These are phyloP conservation scores for Lycodopsis pacificus DNA, from an alignment of 2,797 vertebrate genomes.

Conservation along the genomic window DNA sequence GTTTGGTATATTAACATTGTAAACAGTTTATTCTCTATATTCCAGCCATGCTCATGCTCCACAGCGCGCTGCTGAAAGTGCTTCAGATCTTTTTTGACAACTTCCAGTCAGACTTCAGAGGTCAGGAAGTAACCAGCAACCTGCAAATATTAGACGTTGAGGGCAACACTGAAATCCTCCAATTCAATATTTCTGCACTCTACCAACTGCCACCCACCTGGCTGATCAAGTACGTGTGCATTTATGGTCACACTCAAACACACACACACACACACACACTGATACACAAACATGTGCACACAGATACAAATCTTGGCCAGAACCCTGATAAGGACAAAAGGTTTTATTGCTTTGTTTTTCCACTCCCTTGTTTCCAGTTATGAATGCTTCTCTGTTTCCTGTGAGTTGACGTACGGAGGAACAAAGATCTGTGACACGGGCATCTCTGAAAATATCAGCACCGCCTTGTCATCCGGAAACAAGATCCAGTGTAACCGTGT, in stretches of 20 bases:
- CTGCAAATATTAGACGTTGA: slow-evolving; percentile 41
- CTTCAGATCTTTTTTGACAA: slow-evolving; percentile 81
- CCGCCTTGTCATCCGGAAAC: slow-evolving; percentile 65
- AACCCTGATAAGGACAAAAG: not conserved
- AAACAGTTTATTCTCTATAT: slow-evolving; percentile 60
- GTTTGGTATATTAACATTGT: not conserved
- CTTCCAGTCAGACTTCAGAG: slow-evolving; percentile 79
- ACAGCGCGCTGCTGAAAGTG: slow-evolving; percentile 70
- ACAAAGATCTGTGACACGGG: slow-evolving; percentile 69
- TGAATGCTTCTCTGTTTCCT: slow-evolving; percentile 80
- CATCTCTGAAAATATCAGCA: slow-evolving; percentile 82
- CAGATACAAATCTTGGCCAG: not conserved
- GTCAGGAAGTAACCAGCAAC: slow-evolving; percentile 2
- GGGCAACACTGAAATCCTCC: slow-evolving; percentile 67
- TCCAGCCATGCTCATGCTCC: slow-evolving; percentile 72
- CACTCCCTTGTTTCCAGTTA: slow-evolving; percentile 65
- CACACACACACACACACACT: not conserved
- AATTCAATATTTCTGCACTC: slow-evolving; percentile 73
- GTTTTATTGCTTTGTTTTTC: not conserved
- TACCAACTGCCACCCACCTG: slow-evolving; percentile 75
- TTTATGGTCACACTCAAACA: not conserved
- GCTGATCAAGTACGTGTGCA: slow-evolving; percentile 66
- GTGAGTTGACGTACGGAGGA: slow-evolving; percentile 68
- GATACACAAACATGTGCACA: not conserved
- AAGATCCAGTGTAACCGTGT: slow-evolving; percentile 80